These are phyloP conservation scores for Tetrapedia diversipes DNA, from an alignment of 2,888 invertebrate genomes.

Conservation along the genomic window DNA sequence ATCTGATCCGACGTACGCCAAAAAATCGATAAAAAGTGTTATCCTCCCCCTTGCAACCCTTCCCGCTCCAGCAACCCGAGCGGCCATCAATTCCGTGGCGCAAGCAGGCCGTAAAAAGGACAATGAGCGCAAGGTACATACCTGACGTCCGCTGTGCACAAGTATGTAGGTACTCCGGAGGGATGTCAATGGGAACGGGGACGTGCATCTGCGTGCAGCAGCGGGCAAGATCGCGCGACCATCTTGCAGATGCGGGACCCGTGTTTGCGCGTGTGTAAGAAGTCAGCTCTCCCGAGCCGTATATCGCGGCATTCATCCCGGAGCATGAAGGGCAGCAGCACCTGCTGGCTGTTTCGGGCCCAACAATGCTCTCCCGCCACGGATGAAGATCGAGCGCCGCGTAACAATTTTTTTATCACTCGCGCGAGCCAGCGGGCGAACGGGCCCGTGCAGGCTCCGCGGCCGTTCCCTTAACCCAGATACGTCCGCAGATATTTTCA, in stretches of 20 bases:
- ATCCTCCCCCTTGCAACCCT: no score
- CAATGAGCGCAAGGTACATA: no score
- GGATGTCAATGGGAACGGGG: conserved; percentile 36
- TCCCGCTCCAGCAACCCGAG: no score
- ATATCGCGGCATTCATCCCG: conserved; percentile 62
- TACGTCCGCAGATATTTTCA: conserved; percentile 50
- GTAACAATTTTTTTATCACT: conserved; percentile 51
- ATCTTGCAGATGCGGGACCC: conserved; percentile 68
- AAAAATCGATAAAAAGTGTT: no score
- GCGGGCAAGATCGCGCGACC: conserved; percentile 51
- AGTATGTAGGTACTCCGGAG: not conserved
- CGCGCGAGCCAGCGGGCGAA: not conserved
- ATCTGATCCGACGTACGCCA: no score
- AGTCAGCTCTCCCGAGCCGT: conserved; percentile 59
- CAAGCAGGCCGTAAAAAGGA: no score
- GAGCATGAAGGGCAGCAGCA: conserved; percentile 65
- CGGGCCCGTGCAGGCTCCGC: conserved; percentile 31
- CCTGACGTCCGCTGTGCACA: not conserved
- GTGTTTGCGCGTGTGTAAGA: conserved; percentile 59
- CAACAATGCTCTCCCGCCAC: conserved; percentile 62
- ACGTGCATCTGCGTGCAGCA: conserved; percentile 62
- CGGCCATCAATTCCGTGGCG: no score
- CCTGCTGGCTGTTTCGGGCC: conserved; percentile 66
- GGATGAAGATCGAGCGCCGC: conserved; percentile 57
- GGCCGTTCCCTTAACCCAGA: conserved; percentile 50